Base-by-base conservation (phyloP, 2,113 vertebrate genomes). In the Strix uralensis region DNA sequence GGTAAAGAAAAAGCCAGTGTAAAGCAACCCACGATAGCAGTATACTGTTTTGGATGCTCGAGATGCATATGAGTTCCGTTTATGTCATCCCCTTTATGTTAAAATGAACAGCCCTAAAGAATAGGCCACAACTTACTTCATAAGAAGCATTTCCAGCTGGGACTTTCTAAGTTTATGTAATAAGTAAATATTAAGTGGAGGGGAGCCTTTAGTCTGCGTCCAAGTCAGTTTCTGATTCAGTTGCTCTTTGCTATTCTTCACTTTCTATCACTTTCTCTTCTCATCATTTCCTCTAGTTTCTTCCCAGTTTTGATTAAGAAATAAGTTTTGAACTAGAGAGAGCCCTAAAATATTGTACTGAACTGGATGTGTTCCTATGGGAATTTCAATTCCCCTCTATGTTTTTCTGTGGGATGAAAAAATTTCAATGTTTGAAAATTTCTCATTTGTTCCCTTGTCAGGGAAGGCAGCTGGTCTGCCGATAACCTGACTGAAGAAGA, bases 201-300 rank as follows among this genome's bases (percentile, higher is more conserved):
- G 10, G 38, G 44, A 61, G 6, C 11, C 34, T 80, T 55, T 38
- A 38, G 44, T 20, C 3, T 5, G 14, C 0, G 0, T 57, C 17
- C 26, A 62, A 73, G 13, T 40, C 18, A 55, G 54, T 13, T 19
- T 63, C 21, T 49, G 55, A 87, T 67, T 75, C n/a, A 74, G 18
- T 26, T 88, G 25, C 2, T 58, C 40, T 77, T 80, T 70, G 23
- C 25, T 82, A 1, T 73, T 90, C 63, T 67, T 11, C 8, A 14
- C 1, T 74, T 88, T 57, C 36, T 83, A 21, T 65, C 19, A 54
- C 12, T 62, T 57, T 70, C 42, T 79, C 27, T 90, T 81, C 42
- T 36, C 21, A 89, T 52, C 15, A 47, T 19, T 89, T 89, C 30
- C 20, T 46, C 32, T 21, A 23, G 6, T 62, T 84, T 81, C 42